Evolutionary conservation across 2,113 vertebrate species (phyloP), one percentile per base, ranked within the genome.

Genomic region (Eurystomus gularis): DNA sequence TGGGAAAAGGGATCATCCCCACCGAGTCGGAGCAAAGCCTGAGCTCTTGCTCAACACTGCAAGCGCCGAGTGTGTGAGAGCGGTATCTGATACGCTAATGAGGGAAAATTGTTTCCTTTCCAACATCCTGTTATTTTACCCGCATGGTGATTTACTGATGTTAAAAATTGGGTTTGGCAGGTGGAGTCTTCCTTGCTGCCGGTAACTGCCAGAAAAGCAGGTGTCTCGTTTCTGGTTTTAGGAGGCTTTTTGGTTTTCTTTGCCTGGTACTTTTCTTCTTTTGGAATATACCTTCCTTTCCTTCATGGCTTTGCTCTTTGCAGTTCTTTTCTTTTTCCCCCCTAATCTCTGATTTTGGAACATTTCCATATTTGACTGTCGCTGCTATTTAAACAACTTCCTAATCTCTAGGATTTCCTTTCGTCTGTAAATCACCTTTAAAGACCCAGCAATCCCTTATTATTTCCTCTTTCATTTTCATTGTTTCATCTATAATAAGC

Each of bases 41-140:
- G 29, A 83, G 60, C 69, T 89, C 51, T 31, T 35, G n/a, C 62
- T 81, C 64, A 35, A 77, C 16, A 24, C 69, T n/a, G 48, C 3
- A 3, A 83, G 39, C 11, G 29, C 42, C 1, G 31, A 77, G 17
- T 1, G 11, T 31, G 69, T 49, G 69, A 76, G 65, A 75, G 83
- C 2, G 20, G 21, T 33, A 72, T 48, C 26, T 9, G 95, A 97
- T 93, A 78, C 1, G 0, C 61, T 87, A 94, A 95, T 96, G 83
- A 94, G 51, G 16, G 52, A 10, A n/a, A 70, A 92, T 60, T 58
- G 82, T 85, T 96, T 94, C 86, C 83, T 95, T 96, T 92, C 93
- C 82, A 85, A 28, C 91, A 90, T 85, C 97, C 98, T 98, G 98
- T 94, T 96, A 97, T 95, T 97, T 94, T 87, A 93, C 72, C 96